phyloP scores from a whole-genome alignment of 1,140 invertebrate species.

The Bacillus rossius region DNA sequence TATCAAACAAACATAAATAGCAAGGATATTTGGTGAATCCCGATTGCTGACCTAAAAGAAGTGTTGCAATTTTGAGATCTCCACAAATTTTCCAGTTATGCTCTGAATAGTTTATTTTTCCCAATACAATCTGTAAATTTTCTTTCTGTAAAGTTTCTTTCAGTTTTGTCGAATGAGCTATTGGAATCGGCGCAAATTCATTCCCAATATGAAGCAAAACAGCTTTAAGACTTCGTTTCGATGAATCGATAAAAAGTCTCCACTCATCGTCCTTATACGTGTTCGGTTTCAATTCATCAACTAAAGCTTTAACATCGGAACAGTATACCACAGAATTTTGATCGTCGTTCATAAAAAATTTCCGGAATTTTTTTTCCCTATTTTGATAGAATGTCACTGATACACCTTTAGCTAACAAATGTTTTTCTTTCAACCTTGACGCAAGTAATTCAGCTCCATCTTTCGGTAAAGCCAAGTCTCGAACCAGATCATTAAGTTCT shows the following conservation, averaged over 20 bases:
- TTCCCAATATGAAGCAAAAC: conserved; percentile 38
- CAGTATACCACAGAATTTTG: no score
- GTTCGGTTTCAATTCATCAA: no score
- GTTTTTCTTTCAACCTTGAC: no score
- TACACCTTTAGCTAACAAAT: no score
- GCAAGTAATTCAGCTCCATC: conserved; percentile 20
- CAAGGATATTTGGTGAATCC: conserved; percentile 42
- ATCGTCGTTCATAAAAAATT: no score
- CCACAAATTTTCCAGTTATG: conserved; percentile 34
- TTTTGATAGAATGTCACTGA: no score
- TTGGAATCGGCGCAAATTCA: conserved; percentile 29
- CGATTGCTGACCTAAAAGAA: conserved; percentile 37
- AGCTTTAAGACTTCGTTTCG: conserved; percentile 31
- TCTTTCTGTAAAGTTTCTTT: conserved; percentile 35
- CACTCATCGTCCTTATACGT: conserved; percentile 23
- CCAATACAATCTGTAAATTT: conserved; percentile 28
- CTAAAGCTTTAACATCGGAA: no score
- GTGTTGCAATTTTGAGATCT: conserved; percentile 37
- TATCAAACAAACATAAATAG: conserved; percentile 42
- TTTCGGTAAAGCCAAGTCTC: conserved; percentile 18
- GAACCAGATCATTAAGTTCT: conserved; percentile 24
- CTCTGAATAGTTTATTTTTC: no score
- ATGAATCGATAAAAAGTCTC: conserved; percentile 33
- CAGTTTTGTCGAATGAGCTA: conserved; percentile 31
- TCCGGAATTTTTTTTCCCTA: no score